Evolutionary conservation across 1,140 invertebrate species (phyloP), one percentile per base, ranked within the genome.

Genomic region (Diachasma alloeum): DNA sequence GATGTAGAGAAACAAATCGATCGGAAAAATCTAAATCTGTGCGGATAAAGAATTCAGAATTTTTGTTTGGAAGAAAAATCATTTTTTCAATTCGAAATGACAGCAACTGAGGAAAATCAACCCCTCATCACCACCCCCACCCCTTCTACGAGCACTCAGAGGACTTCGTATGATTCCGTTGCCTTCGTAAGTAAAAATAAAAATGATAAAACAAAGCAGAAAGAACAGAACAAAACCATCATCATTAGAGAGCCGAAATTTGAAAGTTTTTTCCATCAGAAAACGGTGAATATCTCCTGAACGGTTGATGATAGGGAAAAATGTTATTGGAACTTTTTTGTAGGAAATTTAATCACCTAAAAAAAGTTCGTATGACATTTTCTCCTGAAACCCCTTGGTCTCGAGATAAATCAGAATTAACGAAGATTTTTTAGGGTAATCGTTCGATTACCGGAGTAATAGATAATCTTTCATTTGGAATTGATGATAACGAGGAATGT

Each of bases 51-150:
- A n/a, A 15, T n/a, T n/a, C n/a, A 56, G 15, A 56, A 1, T 71
- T 46, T 71, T 71, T 71, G 8, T 19, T n/a, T n/a, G n/a, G n/a
- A 69, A 22, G 46, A 46, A 3, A 6, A 48, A 48, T 8, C 22
- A 15, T 15, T 46, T 71, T 8, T 69, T 26, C 17, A 3, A 19
- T 17, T 36, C 13, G 39, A 67, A 75, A 86, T 86, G 85, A 84
- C 84, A 4, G 81, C 81, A 11, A 81, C 79, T 2, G 85, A 86
- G 39, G 85, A 86, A 72, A 84, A 72, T 15, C 81, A 85, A 44
- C 85, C 84, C 0, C 72, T 86, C 31, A 82, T 86, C 36, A 17
- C 81, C 1, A 36, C 56, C 10, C 63, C 78, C 4, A 76, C 39
- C 15, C 69, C 75, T 11, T 77, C 63, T 0, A 67, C 72, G 13